These are phyloP conservation scores for Andrena marginata DNA, from an alignment of 2,888 invertebrate species.

Conservation along the genomic window DNA sequence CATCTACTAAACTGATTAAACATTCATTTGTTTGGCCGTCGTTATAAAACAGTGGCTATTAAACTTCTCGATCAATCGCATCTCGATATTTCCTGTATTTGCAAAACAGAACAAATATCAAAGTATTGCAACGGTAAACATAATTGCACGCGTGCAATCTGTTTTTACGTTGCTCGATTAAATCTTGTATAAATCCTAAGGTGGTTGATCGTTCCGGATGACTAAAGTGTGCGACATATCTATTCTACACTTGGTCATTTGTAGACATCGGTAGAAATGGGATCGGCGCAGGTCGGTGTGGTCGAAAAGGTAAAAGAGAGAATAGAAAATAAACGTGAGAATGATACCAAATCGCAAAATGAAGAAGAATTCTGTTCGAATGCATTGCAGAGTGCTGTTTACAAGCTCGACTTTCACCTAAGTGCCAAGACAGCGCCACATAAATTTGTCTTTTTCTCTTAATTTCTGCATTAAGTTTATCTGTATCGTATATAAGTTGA, in stretches of 20 bases:
- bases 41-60: neutral
- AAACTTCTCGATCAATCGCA: neutral
- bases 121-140: slow-evolving; percentile 7
- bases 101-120: neutral
- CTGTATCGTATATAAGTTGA: slow-evolving; percentile 2
- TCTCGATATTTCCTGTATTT: neutral
- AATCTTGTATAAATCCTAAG: neutral
- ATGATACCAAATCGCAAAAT: neutral
- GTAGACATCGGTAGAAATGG: no score
- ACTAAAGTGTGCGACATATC: neutral
- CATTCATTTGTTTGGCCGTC: neutral
- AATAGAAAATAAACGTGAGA: neutral
- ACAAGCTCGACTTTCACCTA: slow-evolving; percentile 53
- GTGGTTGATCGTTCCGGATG: slow-evolving; percentile 22
- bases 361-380: neutral
- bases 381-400: no score
- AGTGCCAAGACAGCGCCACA: slow-evolving; percentile 35
- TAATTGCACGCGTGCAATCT: neutral
- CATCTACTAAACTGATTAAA: neutral
- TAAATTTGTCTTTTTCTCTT: neutral
- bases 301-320: neutral
- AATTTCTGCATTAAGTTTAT: neutral
- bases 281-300: neutral
- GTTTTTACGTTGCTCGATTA: neutral
- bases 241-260: no score